Base-by-base conservation (phyloP, 2,113 vertebrate species). In the Antechinus flavipes region DNA sequence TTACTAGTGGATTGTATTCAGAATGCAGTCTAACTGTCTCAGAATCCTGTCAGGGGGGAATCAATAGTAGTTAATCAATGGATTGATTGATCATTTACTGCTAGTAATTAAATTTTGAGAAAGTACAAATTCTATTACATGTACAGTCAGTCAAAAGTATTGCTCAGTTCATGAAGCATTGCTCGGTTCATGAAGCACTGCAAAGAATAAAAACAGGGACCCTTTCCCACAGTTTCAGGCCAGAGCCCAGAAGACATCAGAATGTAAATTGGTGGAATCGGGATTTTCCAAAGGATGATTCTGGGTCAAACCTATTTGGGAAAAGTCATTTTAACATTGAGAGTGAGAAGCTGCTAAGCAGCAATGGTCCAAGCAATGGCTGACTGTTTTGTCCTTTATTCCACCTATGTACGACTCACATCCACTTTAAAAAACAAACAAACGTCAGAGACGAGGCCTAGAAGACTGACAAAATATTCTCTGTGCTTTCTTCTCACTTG, bases 61-160 rank as follows among this genome's bases (percentile, higher is more conserved):
- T 98, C 98, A 91, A 98, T 96, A 97, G 94, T 96, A 95, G 95
- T 90, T 96, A 97, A 97, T 98, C 98, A 94, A 98, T 96, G 96
- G 95, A 93, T 54, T n/a, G 35, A 98, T 97, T 98, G 91, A 97
- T 97, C 91, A 11, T 2, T 98, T 96, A 96, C 98, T 42, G 95
- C 95, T 26, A 53, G 95, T 91, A 98, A 94, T 97, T 97, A 0
- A 16, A 95, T 95, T 95, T 91, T 92, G 93, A 96, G 95, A 97
- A 97, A 91, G 96, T 76, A 95, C 96, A 96, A 97, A 98, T 97
- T 98, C 97, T 97, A 56, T 96, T 89, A 89, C 25, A 7, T 0
- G 76, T 96, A 90, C 11, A 94, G 96, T 92, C 93, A 93, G 97
- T 91, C 95, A 93, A 52, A 95, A 35, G 92, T 35, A n/a, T 96